These are phyloP conservation scores for Eupithecia dodoneata DNA, from an alignment of 2,888 invertebrate genomes.

Conservation along the genomic window DNA sequence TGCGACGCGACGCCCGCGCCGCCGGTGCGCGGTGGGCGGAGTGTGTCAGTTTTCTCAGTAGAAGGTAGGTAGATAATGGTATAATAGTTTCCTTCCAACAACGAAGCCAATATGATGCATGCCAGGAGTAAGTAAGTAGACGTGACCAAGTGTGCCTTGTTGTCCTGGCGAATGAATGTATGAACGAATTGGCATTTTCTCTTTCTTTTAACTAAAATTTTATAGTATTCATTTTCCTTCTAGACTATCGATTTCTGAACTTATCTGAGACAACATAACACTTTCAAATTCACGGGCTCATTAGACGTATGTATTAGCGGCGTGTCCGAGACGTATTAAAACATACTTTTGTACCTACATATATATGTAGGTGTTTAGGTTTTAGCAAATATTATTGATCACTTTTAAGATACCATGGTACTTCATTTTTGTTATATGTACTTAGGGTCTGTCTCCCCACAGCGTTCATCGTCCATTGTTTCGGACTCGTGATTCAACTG, in stretches of 20 bases:
- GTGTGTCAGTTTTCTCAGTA: background rate
- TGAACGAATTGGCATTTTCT: background rate
- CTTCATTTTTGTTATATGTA: background rate
- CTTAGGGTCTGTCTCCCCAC: slow-evolving; percentile 18
- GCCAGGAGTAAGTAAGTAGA: no score
- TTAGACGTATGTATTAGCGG: background rate
- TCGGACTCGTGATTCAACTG: slow-evolving; percentile 38
- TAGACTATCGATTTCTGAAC: background rate
- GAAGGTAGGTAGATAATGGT: background rate
- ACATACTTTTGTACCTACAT: background rate
- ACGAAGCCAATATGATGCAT: background rate
- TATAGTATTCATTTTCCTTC: background rate
- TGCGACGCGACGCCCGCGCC: background rate
- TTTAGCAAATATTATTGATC: no score
- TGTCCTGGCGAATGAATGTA: no score
- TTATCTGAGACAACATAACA: background rate
- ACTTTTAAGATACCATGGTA: background rate
- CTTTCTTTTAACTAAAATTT: background rate
- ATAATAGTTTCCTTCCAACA: background rate
- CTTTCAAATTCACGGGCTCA: background rate
- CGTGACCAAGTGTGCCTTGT: no score
- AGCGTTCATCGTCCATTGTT: slow-evolving; percentile 49
- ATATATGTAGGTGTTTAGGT: no score
- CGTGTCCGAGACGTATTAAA: background rate
- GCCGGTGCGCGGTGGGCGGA: background rate